A percentile compares a stretch with the other conserved stretches of the same genome.
phyloP scores from a whole-genome alignment of 1,140 invertebrate genomes.

The Ceratitis capitata region DNA sequence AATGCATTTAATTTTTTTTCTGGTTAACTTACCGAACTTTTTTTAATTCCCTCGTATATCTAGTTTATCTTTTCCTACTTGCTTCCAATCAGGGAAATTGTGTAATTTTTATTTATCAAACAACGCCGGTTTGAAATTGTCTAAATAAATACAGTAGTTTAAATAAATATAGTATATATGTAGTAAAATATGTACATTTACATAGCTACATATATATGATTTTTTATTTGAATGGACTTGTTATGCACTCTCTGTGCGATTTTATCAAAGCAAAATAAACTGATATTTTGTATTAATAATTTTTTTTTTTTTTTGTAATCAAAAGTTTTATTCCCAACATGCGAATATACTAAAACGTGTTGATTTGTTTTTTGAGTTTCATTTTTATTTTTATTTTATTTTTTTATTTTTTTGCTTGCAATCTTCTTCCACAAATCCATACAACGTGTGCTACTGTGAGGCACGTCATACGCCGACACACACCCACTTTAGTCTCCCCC shows the following conservation, averaged over 20 bases:
- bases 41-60: no score
- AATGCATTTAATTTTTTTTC: no score
- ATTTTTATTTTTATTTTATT: not conserved
- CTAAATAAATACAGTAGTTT: no score
- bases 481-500: no score
- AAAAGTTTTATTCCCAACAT: conserved; percentile 38
- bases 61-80: not conserved
- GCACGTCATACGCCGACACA: not conserved
- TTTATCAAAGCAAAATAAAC: not conserved
- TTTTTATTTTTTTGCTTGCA: no score
- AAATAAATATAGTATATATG: no score
- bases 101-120: not conserved
- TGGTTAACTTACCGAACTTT: no score
- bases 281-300: not conserved
- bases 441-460: not conserved
- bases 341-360: not conserved
- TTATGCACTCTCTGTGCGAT: not conserved
- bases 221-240: not conserved
- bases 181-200: not conserved
- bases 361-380: not conserved
- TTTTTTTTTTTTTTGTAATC: conserved; percentile 30
- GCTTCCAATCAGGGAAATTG: not conserved
- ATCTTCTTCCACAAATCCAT: not conserved
- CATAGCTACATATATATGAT: not conserved
- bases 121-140: not conserved